Conservation (phyloP, 2,888 invertebrate species). For the Diachrysia chrysitis region DNA sequence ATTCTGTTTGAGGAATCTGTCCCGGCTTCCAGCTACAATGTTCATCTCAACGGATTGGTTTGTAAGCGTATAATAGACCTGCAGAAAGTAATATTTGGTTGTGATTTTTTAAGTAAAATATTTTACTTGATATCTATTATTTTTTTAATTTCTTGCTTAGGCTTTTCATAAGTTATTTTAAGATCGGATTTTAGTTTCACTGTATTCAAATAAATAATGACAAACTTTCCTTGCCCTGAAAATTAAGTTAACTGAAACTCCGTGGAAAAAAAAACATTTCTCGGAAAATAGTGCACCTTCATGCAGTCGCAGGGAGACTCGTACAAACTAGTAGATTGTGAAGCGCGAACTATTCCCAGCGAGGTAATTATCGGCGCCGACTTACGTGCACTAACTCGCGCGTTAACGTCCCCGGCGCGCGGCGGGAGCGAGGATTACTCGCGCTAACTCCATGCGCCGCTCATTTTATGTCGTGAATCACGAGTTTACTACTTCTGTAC, state of each 20-base stretch:
- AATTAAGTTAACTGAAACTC: too few relatives aligned
- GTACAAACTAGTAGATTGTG: background rate
- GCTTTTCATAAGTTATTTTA: too few relatives aligned
- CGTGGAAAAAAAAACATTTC: background rate
- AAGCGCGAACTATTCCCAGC: constrained; percentile 19
- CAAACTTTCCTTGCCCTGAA: too few relatives aligned
- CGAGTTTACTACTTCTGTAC: constrained; percentile 8
- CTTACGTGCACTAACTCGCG: constrained; percentile 18
- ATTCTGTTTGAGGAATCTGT: constrained; percentile 10
- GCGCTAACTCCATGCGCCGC: constrained; percentile 19
- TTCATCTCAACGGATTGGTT: background rate
- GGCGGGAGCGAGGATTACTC: constrained; percentile 11
- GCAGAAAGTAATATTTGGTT: too few relatives aligned
- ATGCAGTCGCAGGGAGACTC: background rate
- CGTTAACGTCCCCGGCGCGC: constrained; percentile 18
- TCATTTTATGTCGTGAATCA: constrained; percentile 25
- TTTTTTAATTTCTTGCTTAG: too few relatives aligned
- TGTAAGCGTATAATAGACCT: too few relatives aligned
- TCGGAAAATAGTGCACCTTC: background rate
- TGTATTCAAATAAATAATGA: too few relatives aligned
- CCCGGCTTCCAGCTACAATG: background rate
- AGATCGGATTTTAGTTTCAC: too few relatives aligned
- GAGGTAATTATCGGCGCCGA: constrained; percentile 21
- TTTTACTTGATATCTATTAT: too few relatives aligned
- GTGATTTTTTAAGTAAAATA: too few relatives aligned